Percentiles rank a stretch among this genome's conserved stretches.
Evolutionary conservation across 1,140 invertebrate species (phyloP).

Genomic region (Ceratosolen fusciceps): DNA sequence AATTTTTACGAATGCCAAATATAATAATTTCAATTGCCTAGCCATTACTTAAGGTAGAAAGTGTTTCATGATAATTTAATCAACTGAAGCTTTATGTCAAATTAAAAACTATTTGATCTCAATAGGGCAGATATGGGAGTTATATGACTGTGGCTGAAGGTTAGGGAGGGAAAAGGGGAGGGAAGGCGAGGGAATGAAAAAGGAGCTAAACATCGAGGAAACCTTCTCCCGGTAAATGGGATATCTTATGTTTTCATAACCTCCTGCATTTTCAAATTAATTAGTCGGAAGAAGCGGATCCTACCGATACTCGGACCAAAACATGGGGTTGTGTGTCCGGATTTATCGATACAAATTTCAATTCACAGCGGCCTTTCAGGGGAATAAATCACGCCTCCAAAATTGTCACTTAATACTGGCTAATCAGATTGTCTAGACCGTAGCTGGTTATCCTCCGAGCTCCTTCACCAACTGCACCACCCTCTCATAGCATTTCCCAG

Average conservation of each 20-base stretch:
- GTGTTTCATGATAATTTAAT: no score
- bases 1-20: no score
- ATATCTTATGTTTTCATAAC: neutral
- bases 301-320: neutral
- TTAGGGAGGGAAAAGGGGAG: no score
- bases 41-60: no score
- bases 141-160: no score
- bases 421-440: slow-evolving; percentile 23
- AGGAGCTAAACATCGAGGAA: neutral
- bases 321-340: neutral
- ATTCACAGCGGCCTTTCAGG: neutral
- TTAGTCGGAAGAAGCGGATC: neutral
- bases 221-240: neutral
- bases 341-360: neutral
- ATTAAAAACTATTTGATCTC: no score
- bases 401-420: slow-evolving; percentile 24
- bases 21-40: no score
- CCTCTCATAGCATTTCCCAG: neutral
- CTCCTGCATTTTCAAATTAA: neutral
- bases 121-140: no score
- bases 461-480: neutral
- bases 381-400: slow-evolving; percentile 16
- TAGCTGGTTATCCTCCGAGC: neutral
- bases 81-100: no score
- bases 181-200: neutral